Evolutionary conservation across 37 sponge, comb jelly and placozoan genomes (phyloP), one percentile per base, ranked within the genome.

Genomic region (Mnemiopsis leidyi): DNA sequence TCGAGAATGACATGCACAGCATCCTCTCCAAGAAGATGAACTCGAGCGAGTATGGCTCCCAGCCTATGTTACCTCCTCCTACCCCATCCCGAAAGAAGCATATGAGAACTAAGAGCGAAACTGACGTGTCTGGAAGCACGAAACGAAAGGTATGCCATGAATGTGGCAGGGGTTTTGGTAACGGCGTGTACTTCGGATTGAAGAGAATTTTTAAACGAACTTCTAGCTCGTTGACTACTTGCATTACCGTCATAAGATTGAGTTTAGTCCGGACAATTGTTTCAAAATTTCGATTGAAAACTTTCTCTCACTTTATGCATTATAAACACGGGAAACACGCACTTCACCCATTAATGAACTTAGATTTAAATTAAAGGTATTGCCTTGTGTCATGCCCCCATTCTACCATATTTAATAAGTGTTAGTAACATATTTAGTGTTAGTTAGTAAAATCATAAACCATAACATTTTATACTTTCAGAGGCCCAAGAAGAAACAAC

Each of bases 401-500:
- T n/a, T n/a, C n/a, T n/a, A n/a, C n/a, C n/a, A n/a, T n/a, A n/a
- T n/a, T n/a, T n/a, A n/a, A n/a, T n/a, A n/a, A 48, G 13, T 48
- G 61, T 48, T 48, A 48, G 13, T 48, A 13, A 48, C 5, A 48
- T 48, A 18, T 48, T 48, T 48, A 48, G n/a, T 48, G 61, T 18
- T 18, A 48, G 5, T 48, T 48, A 13, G 5, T 18, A 48, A 48
- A 5, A 48, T 48, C 61, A 48, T 48, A 5, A 48, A 48, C 9
- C 16, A 75, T 75, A 20, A 32, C 7, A 20, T 48, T 48, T 13
- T 48, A 48, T 48, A 48, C 38, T 24, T 83, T 37, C 92, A 92
- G 92, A 68, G 69, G 68, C 92, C 69, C 7, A 67, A 67, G 33
- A 69, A 67, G 24, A 94, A 93, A 39, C 48, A 40, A 95, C 98